Evolutionary conservation across 2,113 vertebrate genomes (phyloP), one percentile per base, ranked within the genome.

Genomic region (Macquaria australasica): DNA sequence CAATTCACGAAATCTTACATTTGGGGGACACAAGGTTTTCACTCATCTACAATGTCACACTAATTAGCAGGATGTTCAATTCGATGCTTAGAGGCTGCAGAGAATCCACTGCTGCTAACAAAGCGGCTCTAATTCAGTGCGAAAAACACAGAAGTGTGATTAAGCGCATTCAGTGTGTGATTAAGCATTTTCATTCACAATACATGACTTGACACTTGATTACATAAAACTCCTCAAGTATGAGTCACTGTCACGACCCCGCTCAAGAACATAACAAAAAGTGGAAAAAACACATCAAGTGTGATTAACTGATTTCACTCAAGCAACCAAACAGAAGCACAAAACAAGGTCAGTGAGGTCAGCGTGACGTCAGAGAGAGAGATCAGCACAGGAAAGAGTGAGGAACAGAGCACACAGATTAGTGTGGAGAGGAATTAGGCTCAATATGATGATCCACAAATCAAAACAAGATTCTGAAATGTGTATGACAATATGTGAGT

Each of bases 191-290:
- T 11, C 62, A 77, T 50, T 81, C 67, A 62, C 68, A 77, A 59
- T 68, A 7, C 70, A 88, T 80, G 66, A 80, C 6, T 76, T 73
- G 45, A 87, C 77, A 79, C 60, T 84, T 41, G 50, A 82, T 88
- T 82, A 43, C 71, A 78, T 83, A 63, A 89, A 78, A 25, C 21
- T 71, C 28, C 23, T 50, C 20, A 31, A 72, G 39, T 73, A 48
- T 58, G 77, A 80, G 25, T 83, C 79, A 69, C 5, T 50, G 12
- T 43, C 69, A 67, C 8, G 5, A 3, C 21, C 0, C 3, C 1
- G 16, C 31, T 28, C 37, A 18, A 69, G 81, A 78, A 55, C 59
- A 74, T 48, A 20, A 83, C 11, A 45, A 41, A 18, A 70, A 18
- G 10, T 12, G 21, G 55, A 75, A 31, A 64, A 50, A 56, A 56